These are phyloP conservation scores for Plecotus auritus DNA, from an alignment of 2,113 vertebrate species.

Conservation along the genomic window DNA sequence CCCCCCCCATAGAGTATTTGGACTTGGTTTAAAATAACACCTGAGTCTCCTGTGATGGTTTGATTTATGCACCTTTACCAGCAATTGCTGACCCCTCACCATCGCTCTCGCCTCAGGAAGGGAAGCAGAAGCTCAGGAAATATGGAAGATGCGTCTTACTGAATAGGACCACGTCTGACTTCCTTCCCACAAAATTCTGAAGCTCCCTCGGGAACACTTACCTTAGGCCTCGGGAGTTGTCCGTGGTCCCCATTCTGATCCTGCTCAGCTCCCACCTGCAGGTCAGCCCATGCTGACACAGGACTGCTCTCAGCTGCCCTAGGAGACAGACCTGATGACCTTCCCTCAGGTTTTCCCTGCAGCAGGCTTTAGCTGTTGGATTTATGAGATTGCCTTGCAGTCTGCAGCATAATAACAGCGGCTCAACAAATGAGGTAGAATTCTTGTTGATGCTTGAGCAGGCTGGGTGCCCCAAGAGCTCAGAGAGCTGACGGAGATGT, in stretches of 20 bases:
- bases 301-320: not conserved
- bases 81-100: not conserved
- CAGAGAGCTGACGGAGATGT: not conserved
- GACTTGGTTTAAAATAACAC: not conserved
- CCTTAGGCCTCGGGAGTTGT: not conserved
- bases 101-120: not conserved
- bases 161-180: not conserved
- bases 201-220: not conserved
- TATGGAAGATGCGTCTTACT: not conserved
- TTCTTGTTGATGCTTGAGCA: not conserved
- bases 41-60: not conserved
- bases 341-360: not conserved
- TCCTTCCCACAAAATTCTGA: not conserved
- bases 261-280: not conserved
- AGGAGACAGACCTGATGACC: not conserved
- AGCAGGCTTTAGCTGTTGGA: conserved; percentile 8
- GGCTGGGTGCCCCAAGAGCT: not conserved
- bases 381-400: not conserved
- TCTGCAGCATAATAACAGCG: not conserved
- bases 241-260: not conserved
- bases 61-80: not conserved
- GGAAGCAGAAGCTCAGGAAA: not conserved
- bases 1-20: not conserved
- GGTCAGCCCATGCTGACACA: not conserved
- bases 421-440: not conserved